Percentiles rank a stretch among this genome's conserved stretches.
These are phyloP conservation scores for Enteromius afrohamiltoni DNA, from an alignment of 2,797 vertebrate genomes.

Conservation along the genomic window DNA sequence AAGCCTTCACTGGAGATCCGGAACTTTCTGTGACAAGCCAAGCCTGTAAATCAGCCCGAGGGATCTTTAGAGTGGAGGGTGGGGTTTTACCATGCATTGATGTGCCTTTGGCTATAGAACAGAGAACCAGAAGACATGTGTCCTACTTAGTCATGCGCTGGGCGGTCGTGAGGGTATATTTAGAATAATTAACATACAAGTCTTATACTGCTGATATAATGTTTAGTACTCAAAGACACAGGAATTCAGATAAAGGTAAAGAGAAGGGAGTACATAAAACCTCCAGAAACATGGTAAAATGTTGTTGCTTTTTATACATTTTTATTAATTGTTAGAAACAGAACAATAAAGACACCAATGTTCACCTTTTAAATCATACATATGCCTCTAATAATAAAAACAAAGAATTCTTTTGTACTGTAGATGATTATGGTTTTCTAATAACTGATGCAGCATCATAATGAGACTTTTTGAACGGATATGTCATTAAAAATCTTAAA, in stretches of 20 bases:
- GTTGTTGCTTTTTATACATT: background rate
- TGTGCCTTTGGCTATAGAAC: slow-evolving; percentile 21
- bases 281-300: background rate
- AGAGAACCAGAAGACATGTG: background rate
- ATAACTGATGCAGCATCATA: background rate
- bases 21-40: slow-evolving; percentile 53
- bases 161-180: slow-evolving; percentile 19
- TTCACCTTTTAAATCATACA: background rate
- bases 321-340: background rate
- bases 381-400: background rate
- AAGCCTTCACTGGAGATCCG: slow-evolving; percentile 58
- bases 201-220: background rate
- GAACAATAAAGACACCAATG: background rate
- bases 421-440: background rate
- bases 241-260: background rate
- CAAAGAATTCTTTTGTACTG: background rate
- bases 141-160: background rate
- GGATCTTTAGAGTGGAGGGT: slow-evolving; percentile 26
- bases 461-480: background rate
- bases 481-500: background rate
- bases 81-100: slow-evolving; percentile 23
- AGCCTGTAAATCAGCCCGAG: slow-evolving; percentile 57
- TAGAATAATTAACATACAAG: background rate
- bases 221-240: background rate
- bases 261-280: background rate